A percentile compares a stretch with the other conserved stretches of the same genome.
Evolutionary conservation across 2,888 invertebrate genomes (phyloP).

Genomic region (Hybos culiciformis): DNA sequence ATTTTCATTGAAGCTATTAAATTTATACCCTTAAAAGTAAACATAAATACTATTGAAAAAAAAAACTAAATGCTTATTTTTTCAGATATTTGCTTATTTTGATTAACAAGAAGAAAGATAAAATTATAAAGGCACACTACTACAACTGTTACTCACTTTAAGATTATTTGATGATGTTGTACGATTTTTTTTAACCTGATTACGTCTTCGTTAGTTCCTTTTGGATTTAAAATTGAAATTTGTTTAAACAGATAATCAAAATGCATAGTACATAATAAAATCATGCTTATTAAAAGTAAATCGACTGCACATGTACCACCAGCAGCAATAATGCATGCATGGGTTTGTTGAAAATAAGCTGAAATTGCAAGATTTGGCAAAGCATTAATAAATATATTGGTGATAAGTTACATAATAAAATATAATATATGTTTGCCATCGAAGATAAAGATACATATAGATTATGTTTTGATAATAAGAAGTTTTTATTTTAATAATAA

Average conservation of each 20-base stretch:
- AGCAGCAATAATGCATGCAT: slow-evolving; percentile 6
- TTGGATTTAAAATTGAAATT: slow-evolving; percentile 1
- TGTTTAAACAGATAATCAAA: slow-evolving; percentile 3
- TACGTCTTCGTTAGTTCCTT: not conserved
- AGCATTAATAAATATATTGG: too few relatives aligned
- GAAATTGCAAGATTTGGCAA: too few relatives aligned
- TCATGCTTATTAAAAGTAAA: slow-evolving; percentile 5
- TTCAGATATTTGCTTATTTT: not conserved
- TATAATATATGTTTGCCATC: too few relatives aligned
- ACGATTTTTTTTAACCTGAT: not conserved
- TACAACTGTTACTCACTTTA: slow-evolving; percentile 7
- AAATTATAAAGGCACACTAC: too few relatives aligned
- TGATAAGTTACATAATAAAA: too few relatives aligned
- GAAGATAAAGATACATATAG: too few relatives aligned
- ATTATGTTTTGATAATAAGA: too few relatives aligned
- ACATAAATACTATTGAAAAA: not conserved
- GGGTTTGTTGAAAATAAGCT: slow-evolving; percentile 1
- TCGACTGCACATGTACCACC: slow-evolving; percentile 6
- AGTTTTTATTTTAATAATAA: too few relatives aligned
- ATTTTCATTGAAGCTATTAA: too few relatives aligned
- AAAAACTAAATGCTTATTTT: not conserved
- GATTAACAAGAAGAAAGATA: too few relatives aligned
- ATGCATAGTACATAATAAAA: slow-evolving; percentile 9
- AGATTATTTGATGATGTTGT: slow-evolving; percentile 4
- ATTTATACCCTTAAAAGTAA: not conserved